Evolutionary conservation across 2,113 vertebrate species (phyloP).

Genomic region (Nyctereutes procyonoides): DNA sequence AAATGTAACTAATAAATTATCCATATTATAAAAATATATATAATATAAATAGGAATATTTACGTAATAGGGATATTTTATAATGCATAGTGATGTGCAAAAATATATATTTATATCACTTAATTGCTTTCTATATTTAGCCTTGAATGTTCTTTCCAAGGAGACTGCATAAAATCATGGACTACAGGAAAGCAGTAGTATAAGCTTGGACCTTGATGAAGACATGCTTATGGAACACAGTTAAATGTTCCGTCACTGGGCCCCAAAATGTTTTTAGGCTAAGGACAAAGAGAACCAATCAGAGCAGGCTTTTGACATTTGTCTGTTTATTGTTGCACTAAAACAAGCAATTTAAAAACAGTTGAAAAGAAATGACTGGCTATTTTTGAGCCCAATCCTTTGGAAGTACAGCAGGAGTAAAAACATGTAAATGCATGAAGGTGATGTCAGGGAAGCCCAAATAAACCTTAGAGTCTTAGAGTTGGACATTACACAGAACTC

Average conservation of each 20-base stretch:
- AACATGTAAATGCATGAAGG: neutral
- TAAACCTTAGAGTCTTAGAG: neutral
- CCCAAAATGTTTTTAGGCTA: neutral
- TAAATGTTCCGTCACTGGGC: neutral
- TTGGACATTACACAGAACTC: neutral
- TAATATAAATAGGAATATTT: too few relatives aligned
- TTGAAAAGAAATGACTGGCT: neutral
- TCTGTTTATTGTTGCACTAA: neutral
- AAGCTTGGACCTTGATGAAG: neutral
- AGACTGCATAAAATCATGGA: conserved; percentile 26
- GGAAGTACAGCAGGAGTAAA: neutral
- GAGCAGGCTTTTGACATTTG: conserved; percentile 10
- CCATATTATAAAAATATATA: too few relatives aligned
- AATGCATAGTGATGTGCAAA: neutral
- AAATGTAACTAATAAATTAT: neutral
- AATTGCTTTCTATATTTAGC: conserved; percentile 44
- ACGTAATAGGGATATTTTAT: neutral
- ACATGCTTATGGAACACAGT: neutral
- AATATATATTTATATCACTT: neutral
- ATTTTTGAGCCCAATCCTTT: conserved; percentile 18
- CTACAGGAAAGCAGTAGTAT: neutral
- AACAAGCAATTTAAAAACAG: conserved; percentile 35
- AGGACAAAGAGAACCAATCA: neutral
- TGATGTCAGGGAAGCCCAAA: neutral
- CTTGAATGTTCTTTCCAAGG: conserved; percentile 27